These are phyloP conservation scores for Xylota segnis DNA, from an alignment of 2,888 invertebrate species.

Conservation along the genomic window DNA sequence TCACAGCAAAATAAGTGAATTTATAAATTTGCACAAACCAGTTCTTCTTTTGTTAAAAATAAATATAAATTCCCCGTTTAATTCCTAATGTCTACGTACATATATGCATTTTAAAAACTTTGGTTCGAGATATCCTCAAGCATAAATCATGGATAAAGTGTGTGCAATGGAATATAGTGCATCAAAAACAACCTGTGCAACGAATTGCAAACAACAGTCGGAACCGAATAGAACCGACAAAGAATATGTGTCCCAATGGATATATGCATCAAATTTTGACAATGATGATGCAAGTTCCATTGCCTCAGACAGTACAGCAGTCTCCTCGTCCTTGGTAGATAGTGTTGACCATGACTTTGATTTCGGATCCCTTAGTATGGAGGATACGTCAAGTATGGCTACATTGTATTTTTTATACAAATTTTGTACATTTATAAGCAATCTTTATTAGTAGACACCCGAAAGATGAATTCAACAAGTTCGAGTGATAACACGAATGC, in stretches of 20 bases:
- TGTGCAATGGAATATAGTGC: not conserved
- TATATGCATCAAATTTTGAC: conserved; percentile 49
- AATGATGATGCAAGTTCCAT: conserved; percentile 61
- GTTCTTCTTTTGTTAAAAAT: not conserved
- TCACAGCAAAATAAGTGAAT: not conserved
- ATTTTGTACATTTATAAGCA: not conserved
- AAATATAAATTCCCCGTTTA: not conserved
- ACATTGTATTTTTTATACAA: not conserved
- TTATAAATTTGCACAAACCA: not conserved
- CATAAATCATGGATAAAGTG: conserved; percentile 27
- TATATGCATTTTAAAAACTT: not conserved
- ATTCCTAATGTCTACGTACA: not conserved
- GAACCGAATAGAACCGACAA: conserved; percentile 6
- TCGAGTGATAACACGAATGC: conserved; percentile 64
- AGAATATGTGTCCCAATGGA: conserved; percentile 55
- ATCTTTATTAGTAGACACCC: conserved; percentile 2
- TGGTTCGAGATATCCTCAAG: not conserved
- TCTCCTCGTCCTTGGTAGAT: conserved; percentile 61
- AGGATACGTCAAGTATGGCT: conserved; percentile 17
- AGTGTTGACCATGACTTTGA: conserved; percentile 51
- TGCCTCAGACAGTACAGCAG: conserved; percentile 48
- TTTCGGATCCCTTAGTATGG: conserved; percentile 26
- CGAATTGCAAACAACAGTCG: conserved; percentile 4
- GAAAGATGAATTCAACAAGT: conserved; percentile 36
- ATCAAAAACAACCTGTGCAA: not conserved